These are phyloP conservation scores for Alca torda DNA, from an alignment of 2,797 vertebrate genomes.

Conservation along the genomic window DNA sequence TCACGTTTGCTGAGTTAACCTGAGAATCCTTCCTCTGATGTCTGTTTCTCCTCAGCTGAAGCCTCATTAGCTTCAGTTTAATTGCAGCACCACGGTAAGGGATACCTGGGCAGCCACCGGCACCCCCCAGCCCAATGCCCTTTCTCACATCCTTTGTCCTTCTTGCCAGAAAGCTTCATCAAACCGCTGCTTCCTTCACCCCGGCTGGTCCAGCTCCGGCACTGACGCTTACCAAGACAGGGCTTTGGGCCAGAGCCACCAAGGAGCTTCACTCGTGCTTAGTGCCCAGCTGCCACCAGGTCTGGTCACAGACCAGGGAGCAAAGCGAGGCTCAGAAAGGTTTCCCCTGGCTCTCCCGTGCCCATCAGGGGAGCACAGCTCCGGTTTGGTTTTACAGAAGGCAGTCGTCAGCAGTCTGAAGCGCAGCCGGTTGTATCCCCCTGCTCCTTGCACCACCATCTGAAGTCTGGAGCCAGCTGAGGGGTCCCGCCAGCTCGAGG, in stretches of 20 bases:
- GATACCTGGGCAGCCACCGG: background rate
- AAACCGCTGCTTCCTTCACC: background rate
- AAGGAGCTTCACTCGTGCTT: accelerated
- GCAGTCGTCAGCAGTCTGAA: background rate
- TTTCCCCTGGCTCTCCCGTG: background rate
- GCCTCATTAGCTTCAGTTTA: background rate
- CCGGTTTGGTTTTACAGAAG: background rate
- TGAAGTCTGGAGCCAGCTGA: background rate
- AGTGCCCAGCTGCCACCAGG: background rate
- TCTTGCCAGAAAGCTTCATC: background rate
- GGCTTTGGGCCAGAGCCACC: background rate
- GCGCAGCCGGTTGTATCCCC: background rate
- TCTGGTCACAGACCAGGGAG: background rate
- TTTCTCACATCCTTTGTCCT: background rate
- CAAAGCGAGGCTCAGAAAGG: background rate
- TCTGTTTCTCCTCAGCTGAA: background rate
- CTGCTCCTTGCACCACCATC: background rate
- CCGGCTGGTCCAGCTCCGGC: accelerated
- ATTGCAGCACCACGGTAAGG: background rate
- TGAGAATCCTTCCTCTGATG: background rate
- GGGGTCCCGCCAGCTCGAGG: background rate
- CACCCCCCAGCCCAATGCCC: background rate
- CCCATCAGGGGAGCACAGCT: background rate
- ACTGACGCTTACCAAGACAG: background rate
- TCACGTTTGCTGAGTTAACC: background rate